phyloP scores from a whole-genome alignment of 2,113 vertebrate genomes.

The Lepus americanus region DNA sequence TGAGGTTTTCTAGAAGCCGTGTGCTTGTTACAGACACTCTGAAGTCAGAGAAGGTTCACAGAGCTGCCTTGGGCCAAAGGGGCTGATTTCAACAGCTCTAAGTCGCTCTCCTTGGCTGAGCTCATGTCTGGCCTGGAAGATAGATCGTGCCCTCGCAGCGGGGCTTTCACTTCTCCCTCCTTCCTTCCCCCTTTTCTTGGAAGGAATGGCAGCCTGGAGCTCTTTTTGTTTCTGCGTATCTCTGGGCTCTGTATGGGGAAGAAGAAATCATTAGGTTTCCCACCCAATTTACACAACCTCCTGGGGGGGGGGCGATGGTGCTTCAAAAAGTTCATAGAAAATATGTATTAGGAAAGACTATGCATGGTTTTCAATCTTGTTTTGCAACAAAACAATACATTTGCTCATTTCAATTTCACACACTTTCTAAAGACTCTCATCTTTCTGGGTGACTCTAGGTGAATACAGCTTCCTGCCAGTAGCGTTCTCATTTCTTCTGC shows the following conservation, averaged over 20 bases:
- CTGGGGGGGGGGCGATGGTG: too few relatives aligned
- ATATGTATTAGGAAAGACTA: too few relatives aligned
- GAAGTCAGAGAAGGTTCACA: not conserved
- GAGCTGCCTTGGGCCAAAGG: constrained; percentile 42
- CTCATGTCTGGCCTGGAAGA: constrained; percentile 23
- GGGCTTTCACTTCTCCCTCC: not conserved
- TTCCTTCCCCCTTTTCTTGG: not conserved
- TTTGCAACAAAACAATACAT: too few relatives aligned
- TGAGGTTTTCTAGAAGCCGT: constrained; percentile 52
- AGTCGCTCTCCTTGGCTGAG: constrained; percentile 12
- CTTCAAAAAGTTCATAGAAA: too few relatives aligned
- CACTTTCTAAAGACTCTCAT: too few relatives aligned
- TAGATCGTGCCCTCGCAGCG: not conserved
- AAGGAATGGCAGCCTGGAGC: not conserved
- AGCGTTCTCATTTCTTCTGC: not conserved
- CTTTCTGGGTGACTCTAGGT: not conserved
- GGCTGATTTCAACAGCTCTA: not conserved
- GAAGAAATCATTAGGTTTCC: not conserved
- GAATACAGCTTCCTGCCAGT: not conserved
- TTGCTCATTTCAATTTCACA: too few relatives aligned
- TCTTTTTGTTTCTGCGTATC: not conserved
- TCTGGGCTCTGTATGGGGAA: not conserved
- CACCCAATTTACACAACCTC: not conserved
- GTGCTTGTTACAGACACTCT: not conserved
- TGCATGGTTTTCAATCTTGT: too few relatives aligned